Evolutionary conservation across 1,140 invertebrate species (phyloP).

Genomic region (Hermatobates lingyangjiaoensis): DNA sequence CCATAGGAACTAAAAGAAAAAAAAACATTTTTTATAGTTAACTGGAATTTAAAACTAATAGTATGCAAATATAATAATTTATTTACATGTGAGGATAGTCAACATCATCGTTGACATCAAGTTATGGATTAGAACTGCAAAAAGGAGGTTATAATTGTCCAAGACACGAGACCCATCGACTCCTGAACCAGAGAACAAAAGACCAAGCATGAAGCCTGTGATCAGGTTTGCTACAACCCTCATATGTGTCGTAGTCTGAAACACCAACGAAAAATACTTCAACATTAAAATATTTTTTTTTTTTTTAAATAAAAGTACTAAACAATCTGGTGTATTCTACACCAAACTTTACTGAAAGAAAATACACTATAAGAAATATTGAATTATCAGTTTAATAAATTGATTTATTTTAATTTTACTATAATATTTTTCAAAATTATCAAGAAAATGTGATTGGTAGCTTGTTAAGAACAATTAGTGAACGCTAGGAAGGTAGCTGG

Average conservation of each 20-base stretch:
- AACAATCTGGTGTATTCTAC: too few relatives aligned
- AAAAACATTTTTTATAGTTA: slow-evolving; percentile 4
- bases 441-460: too few relatives aligned
- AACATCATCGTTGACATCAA: slow-evolving; percentile 75
- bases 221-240: slow-evolving; percentile 50
- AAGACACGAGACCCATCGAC: slow-evolving; percentile 48
- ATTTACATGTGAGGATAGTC: slow-evolving; percentile 60
- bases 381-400: too few relatives aligned
- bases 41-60: not conserved
- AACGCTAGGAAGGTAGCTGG: too few relatives aligned
- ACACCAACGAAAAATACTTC: too few relatives aligned
- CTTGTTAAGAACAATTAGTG: too few relatives aligned
- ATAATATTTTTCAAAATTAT: too few relatives aligned
- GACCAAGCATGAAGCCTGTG: slow-evolving; percentile 51
- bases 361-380: too few relatives aligned
- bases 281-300: too few relatives aligned
- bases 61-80: slow-evolving; percentile 2
- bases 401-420: too few relatives aligned
- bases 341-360: too few relatives aligned
- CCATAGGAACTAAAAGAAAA: slow-evolving; percentile 61
- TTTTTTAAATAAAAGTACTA: too few relatives aligned
- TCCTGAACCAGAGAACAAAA: slow-evolving; percentile 46
- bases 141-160: slow-evolving; percentile 65
- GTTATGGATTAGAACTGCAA: slow-evolving; percentile 62
- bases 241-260: slow-evolving; percentile 75